Base-by-base conservation (phyloP, 2,797 vertebrate genomes). In the Sebastes cheni region DNA sequence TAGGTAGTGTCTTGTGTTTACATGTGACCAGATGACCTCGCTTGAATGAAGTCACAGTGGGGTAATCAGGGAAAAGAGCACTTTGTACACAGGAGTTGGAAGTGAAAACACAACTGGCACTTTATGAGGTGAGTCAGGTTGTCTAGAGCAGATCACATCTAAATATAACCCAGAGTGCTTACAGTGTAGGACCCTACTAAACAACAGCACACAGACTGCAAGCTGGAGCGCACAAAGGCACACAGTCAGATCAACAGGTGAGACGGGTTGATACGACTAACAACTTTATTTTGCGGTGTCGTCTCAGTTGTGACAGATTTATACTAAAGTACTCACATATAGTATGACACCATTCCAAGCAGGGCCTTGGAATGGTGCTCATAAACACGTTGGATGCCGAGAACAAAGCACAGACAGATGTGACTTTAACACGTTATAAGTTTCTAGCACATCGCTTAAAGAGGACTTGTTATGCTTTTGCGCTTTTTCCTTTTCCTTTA, bases 141-240 rank as follows among this genome's bases (percentile, higher is more conserved):
- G n/a, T 71, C 77, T 94, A 90, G 91, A 95, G 93, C 94, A 95
- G 96, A 96, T 96, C 97, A 96, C 80, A 30, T 91, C 97, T 97
- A 97, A 97, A 97, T 96, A 97, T 98, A 97, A 93, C 94, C 86
- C 77, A 60, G 78, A 75, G 77, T 8, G 72, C 52, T 65, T 6
- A 42, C 6, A 46, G 42, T 46, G 42, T 46, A 25, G 62, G 75
- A 82, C 69, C 76, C 65, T 1, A 32, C 79, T 75, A 83, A 91
- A 95, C 93, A 95, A 95, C 96, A 95, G 95, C 94, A 25, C 78
- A 80, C 50, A 3, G 29, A 32, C 55, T 72, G 60, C 7, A 42
- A 50, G 20, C 71, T 23, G 34, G 20, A 70, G 16, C 25, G 25
- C 46, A 52, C 22, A 32, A 70, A 36, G 56, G 46, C 69, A 32